Conservation (phyloP, 2,113 vertebrate species). For the Lophochroa leadbeateri region DNA sequence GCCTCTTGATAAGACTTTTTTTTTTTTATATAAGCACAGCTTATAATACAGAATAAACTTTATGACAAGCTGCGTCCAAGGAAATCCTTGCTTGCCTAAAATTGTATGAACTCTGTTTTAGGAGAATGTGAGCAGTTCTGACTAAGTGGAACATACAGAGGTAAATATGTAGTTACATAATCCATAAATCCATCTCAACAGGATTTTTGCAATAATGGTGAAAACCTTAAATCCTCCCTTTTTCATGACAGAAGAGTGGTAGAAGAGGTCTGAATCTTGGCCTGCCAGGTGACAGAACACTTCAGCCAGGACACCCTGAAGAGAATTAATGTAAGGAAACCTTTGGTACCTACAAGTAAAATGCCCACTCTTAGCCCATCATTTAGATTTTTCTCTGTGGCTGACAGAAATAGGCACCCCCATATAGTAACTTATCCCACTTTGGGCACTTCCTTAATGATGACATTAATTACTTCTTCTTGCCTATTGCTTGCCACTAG, state of each 20-base stretch:
- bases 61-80: background rate
- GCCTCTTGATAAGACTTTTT: background rate
- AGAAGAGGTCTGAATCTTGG: background rate
- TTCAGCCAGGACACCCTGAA: background rate
- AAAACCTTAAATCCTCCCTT: background rate
- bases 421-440: background rate
- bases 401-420: background rate
- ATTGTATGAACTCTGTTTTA: background rate
- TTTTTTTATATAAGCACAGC: background rate
- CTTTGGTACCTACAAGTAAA: background rate
- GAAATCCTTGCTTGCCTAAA: background rate
- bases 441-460: background rate
- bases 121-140: background rate
- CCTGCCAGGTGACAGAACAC: background rate
- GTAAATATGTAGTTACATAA: background rate
- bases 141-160: background rate
- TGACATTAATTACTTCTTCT: background rate
- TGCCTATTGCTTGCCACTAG: background rate
- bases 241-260: background rate
- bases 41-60: background rate
- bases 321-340: background rate
- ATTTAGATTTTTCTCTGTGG: background rate
- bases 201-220: background rate
- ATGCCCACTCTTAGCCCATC: background rate
- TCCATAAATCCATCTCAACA: background rate